Percentiles rank a stretch among this genome's conserved stretches.
phyloP scores from a whole-genome alignment of 2,888 invertebrate species.

The Micoletzkya japonica region DNA sequence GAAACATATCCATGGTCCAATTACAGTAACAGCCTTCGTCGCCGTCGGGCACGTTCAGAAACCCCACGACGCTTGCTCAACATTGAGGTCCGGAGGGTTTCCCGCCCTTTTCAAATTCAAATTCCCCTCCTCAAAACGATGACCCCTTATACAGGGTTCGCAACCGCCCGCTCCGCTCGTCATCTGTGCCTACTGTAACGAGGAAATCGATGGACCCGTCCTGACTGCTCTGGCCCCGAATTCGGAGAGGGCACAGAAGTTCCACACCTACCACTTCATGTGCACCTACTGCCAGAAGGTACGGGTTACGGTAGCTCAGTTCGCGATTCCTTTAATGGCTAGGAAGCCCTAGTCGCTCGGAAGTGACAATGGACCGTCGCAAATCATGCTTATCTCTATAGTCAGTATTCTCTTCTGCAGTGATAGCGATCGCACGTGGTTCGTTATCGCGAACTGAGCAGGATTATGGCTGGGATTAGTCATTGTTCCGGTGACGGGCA shows the following conservation, averaged over 20 bases:
- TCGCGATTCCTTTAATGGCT: too few relatives aligned
- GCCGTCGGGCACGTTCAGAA: conserved; percentile 57
- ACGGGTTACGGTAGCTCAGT: background rate
- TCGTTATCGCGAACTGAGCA: too few relatives aligned
- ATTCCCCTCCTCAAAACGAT: background rate
- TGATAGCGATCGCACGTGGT: too few relatives aligned
- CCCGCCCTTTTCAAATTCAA: too few relatives aligned
- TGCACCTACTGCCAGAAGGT: conserved; percentile 93
- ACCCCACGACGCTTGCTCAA: conserved; percentile 59
- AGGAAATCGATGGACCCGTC: conserved; percentile 56
- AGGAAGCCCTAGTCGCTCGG: too few relatives aligned
- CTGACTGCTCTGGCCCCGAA: conserved; percentile 63
- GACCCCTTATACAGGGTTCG: conserved; percentile 36
- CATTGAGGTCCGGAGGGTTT: conserved; percentile 44
- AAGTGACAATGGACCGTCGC: too few relatives aligned
- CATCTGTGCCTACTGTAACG: conserved; percentile 60
- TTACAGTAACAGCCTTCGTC: conserved; percentile 50
- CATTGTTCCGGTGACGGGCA: too few relatives aligned
- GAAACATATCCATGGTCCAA: background rate
- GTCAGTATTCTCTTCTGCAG: too few relatives aligned
- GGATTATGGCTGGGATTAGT: too few relatives aligned
- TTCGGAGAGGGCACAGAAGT: conserved; percentile 97
- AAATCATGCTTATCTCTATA: too few relatives aligned
- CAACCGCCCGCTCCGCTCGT: conserved; percentile 50
- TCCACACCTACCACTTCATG: conserved; percentile 93